Conservation (phyloP, 2,888 invertebrate genomes). For the Stenotaenia linearis region DNA sequence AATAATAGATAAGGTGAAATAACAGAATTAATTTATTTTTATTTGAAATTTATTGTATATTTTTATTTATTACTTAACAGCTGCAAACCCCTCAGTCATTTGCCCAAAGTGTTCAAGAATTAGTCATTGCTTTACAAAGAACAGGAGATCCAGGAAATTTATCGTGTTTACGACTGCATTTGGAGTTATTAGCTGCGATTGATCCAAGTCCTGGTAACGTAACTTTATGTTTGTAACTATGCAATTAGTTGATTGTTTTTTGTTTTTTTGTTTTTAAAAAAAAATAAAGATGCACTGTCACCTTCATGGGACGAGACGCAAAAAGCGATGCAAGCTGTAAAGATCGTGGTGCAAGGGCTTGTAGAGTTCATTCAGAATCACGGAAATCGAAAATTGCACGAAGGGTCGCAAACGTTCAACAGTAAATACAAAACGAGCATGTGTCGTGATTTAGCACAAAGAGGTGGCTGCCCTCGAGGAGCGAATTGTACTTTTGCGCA, state of each 20-base stretch:
- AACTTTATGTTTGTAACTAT: no score
- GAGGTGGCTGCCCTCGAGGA: conserved; percentile 78
- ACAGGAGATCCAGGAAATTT: conserved; percentile 81
- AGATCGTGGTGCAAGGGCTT: conserved; percentile 64
- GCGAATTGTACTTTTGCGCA: conserved; percentile 87
- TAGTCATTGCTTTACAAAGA: conserved; percentile 82
- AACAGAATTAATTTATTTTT: not conserved
- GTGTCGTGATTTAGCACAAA: conserved; percentile 74
- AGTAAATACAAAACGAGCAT: conserved; percentile 83
- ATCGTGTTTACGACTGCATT: conserved; percentile 66
- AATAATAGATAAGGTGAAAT: conserved; percentile 52
- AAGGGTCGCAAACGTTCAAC: conserved; percentile 49
- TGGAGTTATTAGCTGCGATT: conserved; percentile 78
- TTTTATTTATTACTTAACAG: conserved; percentile 47
- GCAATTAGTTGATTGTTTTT: no score
- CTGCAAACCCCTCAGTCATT: conserved; percentile 90
- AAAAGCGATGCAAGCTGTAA: conserved; percentile 45
- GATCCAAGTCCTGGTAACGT: conserved; percentile 80
- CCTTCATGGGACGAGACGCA: conserved; percentile 48
- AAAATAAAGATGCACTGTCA: conserved; percentile 43
- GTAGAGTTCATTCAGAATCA: conserved; percentile 72
- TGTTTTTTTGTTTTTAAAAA: not conserved
- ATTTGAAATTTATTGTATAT: not conserved
- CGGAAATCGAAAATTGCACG: conserved; percentile 54
- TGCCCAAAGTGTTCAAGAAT: conserved; percentile 77